Percentiles rank a stretch among this genome's conserved stretches.
Conservation (phyloP, 2,888 invertebrate genomes). For the Sesamia inferens region DNA sequence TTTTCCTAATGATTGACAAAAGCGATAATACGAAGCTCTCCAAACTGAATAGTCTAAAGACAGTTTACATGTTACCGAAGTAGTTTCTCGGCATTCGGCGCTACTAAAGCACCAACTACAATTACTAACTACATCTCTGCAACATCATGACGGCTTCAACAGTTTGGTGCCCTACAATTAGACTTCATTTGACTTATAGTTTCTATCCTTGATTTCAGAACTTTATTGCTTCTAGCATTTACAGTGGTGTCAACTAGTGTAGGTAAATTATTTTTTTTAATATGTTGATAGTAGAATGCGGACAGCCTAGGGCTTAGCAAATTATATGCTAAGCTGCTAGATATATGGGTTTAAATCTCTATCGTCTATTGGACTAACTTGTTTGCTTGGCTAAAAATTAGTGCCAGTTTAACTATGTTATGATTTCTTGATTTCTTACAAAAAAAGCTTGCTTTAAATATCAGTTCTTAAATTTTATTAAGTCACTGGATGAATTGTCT, state of each 20-base stretch:
- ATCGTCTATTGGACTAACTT: slow-evolving; percentile 8
- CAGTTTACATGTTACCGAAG: slow-evolving; percentile 16
- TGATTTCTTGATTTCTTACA: background rate
- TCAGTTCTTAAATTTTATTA: background rate
- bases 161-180: slow-evolving; percentile 35
- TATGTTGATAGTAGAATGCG: background rate
- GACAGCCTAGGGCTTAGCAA: background rate
- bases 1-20: background rate
- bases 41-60: slow-evolving; percentile 2
- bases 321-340: background rate
- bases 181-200: slow-evolving; percentile 38
- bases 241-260: slow-evolving; percentile 8
- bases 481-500: background rate
- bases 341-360: slow-evolving; percentile 3
- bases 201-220: slow-evolving; percentile 15
- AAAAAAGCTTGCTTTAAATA: background rate
- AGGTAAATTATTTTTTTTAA: background rate
- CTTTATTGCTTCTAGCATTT: slow-evolving; percentile 1
- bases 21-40: background rate
- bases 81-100: slow-evolving; percentile 24
- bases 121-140: slow-evolving; percentile 31
- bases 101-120: slow-evolving; percentile 12
- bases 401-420: background rate
- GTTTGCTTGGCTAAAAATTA: slow-evolving; percentile 9
- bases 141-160: slow-evolving; percentile 37